Percentiles rank a stretch among this genome's conserved stretches.
Evolutionary conservation across 2,888 invertebrate species (phyloP).

Genomic region (Tetragonula carbonaria): DNA sequence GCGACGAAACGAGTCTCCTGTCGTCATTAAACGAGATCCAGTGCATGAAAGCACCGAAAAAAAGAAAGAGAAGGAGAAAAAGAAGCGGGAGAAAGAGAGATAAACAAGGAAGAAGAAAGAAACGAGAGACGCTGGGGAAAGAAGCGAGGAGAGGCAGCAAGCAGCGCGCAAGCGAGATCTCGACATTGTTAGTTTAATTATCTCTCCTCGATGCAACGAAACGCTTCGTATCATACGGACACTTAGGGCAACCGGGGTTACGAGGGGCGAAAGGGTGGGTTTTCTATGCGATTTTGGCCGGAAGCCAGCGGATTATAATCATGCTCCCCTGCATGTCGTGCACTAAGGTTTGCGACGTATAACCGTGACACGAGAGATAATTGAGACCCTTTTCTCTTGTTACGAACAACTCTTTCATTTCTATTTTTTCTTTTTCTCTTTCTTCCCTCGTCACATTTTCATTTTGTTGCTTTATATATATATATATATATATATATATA

Average conservation of each 20-base stretch:
- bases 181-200: constrained; percentile 77
- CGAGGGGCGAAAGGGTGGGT: constrained; percentile 2
- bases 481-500: too few species aligned
- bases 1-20: constrained; percentile 41
- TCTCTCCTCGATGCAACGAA: constrained; percentile 64
- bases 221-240: constrained; percentile 44
- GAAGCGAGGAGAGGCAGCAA: constrained; percentile 12
- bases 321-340: constrained; percentile 57
- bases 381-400: constrained; percentile 14
- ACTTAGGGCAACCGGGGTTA: constrained; percentile 27
- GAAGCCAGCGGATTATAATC: constrained; percentile 72
- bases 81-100: neutral
- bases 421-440: neutral
- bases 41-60: constrained; percentile 11
- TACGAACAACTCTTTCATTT: neutral
- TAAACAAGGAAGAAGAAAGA: too few species aligned
- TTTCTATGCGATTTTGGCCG: constrained; percentile 72
- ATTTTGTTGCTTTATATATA: neutral
- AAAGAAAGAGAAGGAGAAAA: neutral
- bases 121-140: neutral
- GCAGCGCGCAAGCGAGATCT: constrained; percentile 22
- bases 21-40: constrained; percentile 52
- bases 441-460: neutral
- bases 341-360: constrained; percentile 45
- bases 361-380: constrained; percentile 38